Conservation (phyloP, 2,888 invertebrate species). For the Venustoraphidia nigricollis region DNA sequence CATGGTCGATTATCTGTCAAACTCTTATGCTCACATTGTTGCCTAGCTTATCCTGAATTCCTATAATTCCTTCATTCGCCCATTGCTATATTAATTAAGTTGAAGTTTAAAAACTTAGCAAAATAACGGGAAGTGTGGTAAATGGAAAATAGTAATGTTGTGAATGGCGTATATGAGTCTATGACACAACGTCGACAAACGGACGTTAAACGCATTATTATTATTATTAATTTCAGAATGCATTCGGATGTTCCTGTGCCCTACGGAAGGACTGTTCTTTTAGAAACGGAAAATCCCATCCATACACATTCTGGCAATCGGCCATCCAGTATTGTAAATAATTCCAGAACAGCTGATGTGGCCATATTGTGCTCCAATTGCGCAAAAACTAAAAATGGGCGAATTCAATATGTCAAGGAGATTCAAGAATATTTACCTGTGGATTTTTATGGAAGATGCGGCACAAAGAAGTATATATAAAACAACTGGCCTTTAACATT, state of each 20-base stretch:
- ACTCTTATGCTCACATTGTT: too few relatives aligned
- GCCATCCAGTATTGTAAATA: conserved; percentile 15
- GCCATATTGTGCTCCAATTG: conserved; percentile 46
- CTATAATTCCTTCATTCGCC: too few relatives aligned
- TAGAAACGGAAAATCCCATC: conserved; percentile 8
- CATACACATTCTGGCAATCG: conserved; percentile 3
- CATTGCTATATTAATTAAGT: too few relatives aligned
- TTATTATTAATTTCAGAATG: conserved; percentile 35
- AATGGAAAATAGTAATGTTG: too few relatives aligned
- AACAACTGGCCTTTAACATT: too few relatives aligned
- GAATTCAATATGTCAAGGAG: conserved; percentile 31
- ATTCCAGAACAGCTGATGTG: conserved; percentile 30
- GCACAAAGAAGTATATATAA: conserved; percentile 21
- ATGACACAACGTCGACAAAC: too few relatives aligned
- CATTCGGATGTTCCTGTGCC: conserved; percentile 50
- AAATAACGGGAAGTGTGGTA: too few relatives aligned
- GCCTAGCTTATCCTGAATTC: too few relatives aligned
- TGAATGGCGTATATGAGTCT: too few relatives aligned
- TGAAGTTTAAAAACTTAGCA: too few relatives aligned
- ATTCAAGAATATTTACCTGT: conserved; percentile 41
- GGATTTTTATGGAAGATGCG: conserved; percentile 40
- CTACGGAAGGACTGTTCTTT: conserved; percentile 39
- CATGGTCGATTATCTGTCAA: too few relatives aligned
- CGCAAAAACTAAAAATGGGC: conserved; percentile 30
- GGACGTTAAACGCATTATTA: too few relatives aligned